These are phyloP conservation scores for Microcebus griseorufus DNA, from an alignment of 2,113 vertebrate genomes.

Conservation along the genomic window DNA sequence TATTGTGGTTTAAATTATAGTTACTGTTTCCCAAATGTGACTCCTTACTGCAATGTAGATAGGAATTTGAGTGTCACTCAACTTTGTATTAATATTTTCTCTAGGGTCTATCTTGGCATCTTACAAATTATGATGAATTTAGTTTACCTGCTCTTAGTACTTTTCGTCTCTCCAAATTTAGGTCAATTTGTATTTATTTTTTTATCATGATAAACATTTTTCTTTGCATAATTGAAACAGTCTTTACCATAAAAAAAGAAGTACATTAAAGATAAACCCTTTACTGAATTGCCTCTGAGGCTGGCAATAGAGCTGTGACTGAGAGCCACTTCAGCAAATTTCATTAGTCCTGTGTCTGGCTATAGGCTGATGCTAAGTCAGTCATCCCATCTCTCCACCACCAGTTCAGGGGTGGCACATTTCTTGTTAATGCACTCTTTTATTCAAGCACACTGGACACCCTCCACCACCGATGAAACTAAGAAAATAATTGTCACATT, in stretches of 20 bases:
- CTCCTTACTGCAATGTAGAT: background rate
- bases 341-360: background rate
- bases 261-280: background rate
- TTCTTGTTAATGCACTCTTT: background rate
- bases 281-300: background rate
- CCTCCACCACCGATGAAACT: no score
- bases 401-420: background rate
- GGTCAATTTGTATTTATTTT: background rate
- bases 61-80: background rate
- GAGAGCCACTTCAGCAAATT: background rate
- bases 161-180: background rate
- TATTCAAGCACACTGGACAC: background rate
- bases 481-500: background rate
- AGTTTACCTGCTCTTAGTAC: background rate
- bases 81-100: background rate
- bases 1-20: background rate
- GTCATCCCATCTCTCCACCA: rapidly evolving
- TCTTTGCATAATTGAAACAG: background rate
- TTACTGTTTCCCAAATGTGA: background rate
- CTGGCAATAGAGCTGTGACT: background rate
- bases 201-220: background rate
- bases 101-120: background rate
- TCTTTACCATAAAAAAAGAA: background rate
- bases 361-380: background rate
- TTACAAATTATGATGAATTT: background rate